Base-by-base conservation (phyloP, 2,797 vertebrate species). In the Tauraco hartlaubi region DNA sequence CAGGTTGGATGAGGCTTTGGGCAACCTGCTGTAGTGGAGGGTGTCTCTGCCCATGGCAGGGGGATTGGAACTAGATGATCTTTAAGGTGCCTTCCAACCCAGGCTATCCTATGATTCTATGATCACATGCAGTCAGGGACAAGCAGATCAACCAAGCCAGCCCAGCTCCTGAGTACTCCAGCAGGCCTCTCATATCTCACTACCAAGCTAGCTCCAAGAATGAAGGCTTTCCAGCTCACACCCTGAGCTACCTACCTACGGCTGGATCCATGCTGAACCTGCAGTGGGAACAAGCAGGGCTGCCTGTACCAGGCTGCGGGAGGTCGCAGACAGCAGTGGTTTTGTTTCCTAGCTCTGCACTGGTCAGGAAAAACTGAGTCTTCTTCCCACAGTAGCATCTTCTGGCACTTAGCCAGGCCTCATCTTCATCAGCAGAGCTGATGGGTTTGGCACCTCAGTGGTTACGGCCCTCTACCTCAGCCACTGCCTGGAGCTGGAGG, bases 311-410 rank as follows among this genome's bases (percentile, higher is more conserved):
- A 52, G 28, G 17, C 37, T 72, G 25, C 2, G 13, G 2, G 18
- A 68, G 22, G 15, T 28, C 15, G 15, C 21, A 63, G 43, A 28
- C 15, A 35, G 11, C 11, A 81, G 6, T 0, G 1, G 0, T 33
- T 66, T 77, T 46, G 22, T 15, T 33, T 83, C 11, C 31, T 69
- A 46, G 5, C 17, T 67, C 58, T 75, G n/a, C 16, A 29, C 35
- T 51, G 41, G 9, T 9, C 43, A 26, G 43, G 39, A 66, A 11
- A 77, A 88, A 56, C 4, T 31, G 13, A 39, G 5, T 46, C 39
- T 91, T 29, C 18, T 88, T 80, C 28, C 33, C 17, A 25, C 7
- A 74, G 39, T 10, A 88, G 17, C 14, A 44, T 37, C 66, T 56
- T 37, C 69, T 62, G 41, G 22, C 23, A 43, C 15, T 76, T 62